A percentile compares a stretch with the other conserved stretches of the same genome.
Evolutionary conservation across 1,140 invertebrate species (phyloP).

Genomic region (Pachypsylla venusta): DNA sequence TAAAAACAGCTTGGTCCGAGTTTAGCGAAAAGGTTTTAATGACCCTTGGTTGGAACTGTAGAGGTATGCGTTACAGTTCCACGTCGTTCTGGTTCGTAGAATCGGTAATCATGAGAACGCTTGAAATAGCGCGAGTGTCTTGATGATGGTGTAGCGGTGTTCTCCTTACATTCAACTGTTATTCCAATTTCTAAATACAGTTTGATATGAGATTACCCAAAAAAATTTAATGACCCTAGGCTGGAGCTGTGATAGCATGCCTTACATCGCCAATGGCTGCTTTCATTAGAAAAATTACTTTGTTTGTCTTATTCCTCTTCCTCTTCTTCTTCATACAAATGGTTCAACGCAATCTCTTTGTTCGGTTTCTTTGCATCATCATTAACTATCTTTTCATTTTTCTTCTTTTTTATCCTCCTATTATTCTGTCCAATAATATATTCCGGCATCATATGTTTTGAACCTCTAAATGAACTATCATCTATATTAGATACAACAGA

Average conservation of each 20-base stretch:
- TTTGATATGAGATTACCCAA: background rate
- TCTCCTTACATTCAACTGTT: no score
- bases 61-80: background rate
- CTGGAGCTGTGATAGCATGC: background rate
- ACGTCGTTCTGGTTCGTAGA: background rate
- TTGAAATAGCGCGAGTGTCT: no score
- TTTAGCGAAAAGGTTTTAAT: no score
- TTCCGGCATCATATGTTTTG: background rate
- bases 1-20: no score
- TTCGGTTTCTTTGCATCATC: background rate
- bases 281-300: no score
- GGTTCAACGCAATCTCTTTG: slow-evolving; percentile 5
- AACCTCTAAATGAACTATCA: background rate
- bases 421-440: background rate
- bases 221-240: background rate
- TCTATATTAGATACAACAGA: background rate
- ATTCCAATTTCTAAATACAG: no score
- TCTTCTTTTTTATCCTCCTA: background rate
- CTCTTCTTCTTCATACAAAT: background rate
- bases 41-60: no score
- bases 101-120: no score
- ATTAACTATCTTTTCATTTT: background rate
- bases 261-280: no score
- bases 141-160: no score
- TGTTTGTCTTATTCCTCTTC: background rate